Evolutionary conservation across 2,888 invertebrate genomes (phyloP), one percentile per base, ranked within the genome.

Genomic region (Carpatolechia fugitivella): DNA sequence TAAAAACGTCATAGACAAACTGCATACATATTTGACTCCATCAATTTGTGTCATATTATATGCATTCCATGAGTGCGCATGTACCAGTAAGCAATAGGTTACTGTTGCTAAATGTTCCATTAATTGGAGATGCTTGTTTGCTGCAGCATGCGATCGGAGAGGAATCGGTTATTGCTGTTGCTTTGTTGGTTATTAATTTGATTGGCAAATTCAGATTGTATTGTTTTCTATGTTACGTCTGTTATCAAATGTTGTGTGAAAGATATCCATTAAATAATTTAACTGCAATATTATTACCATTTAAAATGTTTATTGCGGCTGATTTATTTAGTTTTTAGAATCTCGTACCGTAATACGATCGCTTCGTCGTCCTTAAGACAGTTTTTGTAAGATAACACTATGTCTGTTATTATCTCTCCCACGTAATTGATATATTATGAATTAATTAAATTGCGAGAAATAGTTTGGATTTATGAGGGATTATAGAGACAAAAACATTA

Each of bases 81-180:
- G 57, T 54, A 67, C 66, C 64, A 64, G 63, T 55, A 59, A 58
- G 24, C 60, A 65, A 62, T 64, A 66, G 66, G 71, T 70, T 70
- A 77, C 76, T 72, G 65, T 68, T 61, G 60, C 61, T 71, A 78
- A 41, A 80, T 79, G 79, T 74, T 74, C 71, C 76, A 69, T 72
- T 80, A 80, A 84, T 82, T 85, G 76, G 65, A 76, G 74, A 78
- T 80, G 76, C 75, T 74, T 79, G 80, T 79, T 78, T 72, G 76
- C 65, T 70, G 71, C 70, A 71, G 69, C 66, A 73, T 72, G 70
- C 41, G 40, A 52, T 52, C 30, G n/a, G 52, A 74, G 69, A 62
- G 66, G 68, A 68, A 75, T 77, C 59, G 72, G 68, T 74, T 79
- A 78, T 78, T 80, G 76, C 67, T 64, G 61, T 71, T 75, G 59